Base-by-base conservation (phyloP, 2,113 vertebrate genomes). In the Lepus americanus region DNA sequence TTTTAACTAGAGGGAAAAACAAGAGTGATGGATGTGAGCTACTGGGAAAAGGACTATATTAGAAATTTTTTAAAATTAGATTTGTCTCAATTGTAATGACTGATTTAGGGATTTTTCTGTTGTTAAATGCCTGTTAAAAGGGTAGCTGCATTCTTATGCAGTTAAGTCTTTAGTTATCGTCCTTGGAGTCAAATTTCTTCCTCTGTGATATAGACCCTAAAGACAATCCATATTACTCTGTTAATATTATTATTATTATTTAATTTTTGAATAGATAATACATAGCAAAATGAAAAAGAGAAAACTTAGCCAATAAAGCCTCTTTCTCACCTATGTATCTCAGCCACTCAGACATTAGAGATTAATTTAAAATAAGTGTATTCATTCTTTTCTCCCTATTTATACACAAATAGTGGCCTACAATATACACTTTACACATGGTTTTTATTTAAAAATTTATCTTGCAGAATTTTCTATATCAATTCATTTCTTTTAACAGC, bases 261-360 rank as follows among this genome's bases (percentile, higher is more conserved):
- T 80, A 77, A 74, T 79, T 82, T 92, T 95, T 93, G 17, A 94
- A 31, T 78, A 94, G 23, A 1, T 53, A 53, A 17, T 23, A 61
- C 3, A 72, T 53, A 74, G 27, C 70, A 27, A 79, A 78, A 59
- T 44, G 10, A 44, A 29, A 39, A 61, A 13, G 49, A 64, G 36
- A 39, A 53, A 61, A 79, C 17, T 72, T 79, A 61, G 19, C 44
- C 70, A 87, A 0, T 77, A 64, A 83, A 27, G 2, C n/a, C 44
- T 63, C 27, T 10, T 63, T 49, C 29, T 61, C 36, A 44, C 25
- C 63, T 73, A 53, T 73, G 22, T 23, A 78, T 3, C 27, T 81
- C 31, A 77, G 27, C 31, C 19, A 61, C 22, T 51, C 36, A 51
- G 55, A 59, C 55, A 59, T 59, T 59, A 59, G 55, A 59, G 55